Percentiles rank a stretch among this genome's conserved stretches.
Evolutionary conservation across 92 coral and sea anemone genomes (phyloP).

Genomic region (Phenganax subtilis): DNA sequence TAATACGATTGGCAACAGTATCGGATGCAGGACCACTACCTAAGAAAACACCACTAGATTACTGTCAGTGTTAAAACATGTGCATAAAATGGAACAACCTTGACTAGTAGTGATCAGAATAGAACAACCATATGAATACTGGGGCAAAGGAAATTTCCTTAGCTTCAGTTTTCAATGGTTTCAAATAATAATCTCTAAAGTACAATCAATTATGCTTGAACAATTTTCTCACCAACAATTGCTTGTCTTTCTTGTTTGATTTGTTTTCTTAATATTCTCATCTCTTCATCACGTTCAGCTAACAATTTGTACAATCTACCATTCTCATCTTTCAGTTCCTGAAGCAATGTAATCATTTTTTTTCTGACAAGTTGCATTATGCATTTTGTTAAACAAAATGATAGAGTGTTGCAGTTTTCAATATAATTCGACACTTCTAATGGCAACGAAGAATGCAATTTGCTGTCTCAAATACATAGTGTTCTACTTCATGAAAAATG

Average conservation of each 20-base stretch:
- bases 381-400: too few species aligned
- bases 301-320: constrained; percentile 89
- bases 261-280: constrained; percentile 77
- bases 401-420: too few species aligned
- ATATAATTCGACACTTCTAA: too few species aligned
- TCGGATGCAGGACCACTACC: constrained; percentile 92
- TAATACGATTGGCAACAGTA: constrained; percentile 86
- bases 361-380: background rate
- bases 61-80: background rate
- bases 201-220: background rate
- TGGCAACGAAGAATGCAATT: too few species aligned
- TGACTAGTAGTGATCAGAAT: background rate
- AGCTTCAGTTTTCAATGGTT: too few species aligned
- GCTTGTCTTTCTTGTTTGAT: constrained; percentile 73
- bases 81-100: background rate
- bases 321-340: constrained; percentile 98
- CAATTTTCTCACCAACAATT: constrained; percentile 58
- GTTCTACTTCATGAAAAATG: background rate
- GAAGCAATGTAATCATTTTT: background rate
- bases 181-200: too few species aligned
- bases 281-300: constrained; percentile 92
- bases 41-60: background rate
- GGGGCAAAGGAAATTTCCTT: too few species aligned
- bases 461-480: background rate
- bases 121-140: background rate